Evolutionary conservation across 2,888 invertebrate species (phyloP).

Genomic region (Escarpia spicata): DNA sequence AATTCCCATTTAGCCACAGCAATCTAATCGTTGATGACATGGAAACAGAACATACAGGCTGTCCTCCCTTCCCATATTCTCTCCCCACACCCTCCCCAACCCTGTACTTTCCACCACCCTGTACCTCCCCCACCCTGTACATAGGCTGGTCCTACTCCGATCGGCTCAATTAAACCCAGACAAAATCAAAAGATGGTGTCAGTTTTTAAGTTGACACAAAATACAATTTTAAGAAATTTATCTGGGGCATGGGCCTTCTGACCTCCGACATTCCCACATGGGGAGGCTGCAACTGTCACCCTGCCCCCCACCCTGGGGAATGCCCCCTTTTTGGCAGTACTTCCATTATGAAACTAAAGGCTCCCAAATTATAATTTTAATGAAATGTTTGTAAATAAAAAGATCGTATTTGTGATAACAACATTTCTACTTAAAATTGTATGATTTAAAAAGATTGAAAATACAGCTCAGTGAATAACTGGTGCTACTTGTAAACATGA

Average conservation of each 20-base stretch:
- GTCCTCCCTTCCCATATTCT: no score
- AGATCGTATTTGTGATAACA: neutral
- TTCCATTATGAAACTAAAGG: neutral
- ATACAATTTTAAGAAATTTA: neutral
- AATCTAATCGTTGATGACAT: no score
- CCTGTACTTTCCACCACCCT: neutral
- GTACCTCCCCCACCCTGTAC: neutral
- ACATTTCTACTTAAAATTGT: neutral
- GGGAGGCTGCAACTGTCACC: neutral
- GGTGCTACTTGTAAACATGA: neutral
- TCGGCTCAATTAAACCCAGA: neutral
- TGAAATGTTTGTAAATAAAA: no score
- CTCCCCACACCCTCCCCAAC: neutral
- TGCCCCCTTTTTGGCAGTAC: neutral
- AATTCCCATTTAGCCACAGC: no score
- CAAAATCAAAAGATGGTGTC: slow-evolving; percentile 3
- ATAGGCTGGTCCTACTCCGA: neutral
- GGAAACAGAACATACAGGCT: no score
- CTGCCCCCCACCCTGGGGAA: neutral
- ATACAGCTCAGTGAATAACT: neutral
- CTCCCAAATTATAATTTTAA: no score
- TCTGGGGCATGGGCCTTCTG: neutral
- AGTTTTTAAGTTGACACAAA: neutral
- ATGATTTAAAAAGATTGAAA: neutral
- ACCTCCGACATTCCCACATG: neutral